Percentiles rank a stretch among this genome's conserved stretches.
These are phyloP conservation scores for Phoebastria nigripes DNA, from an alignment of 2,797 vertebrate genomes.

Conservation along the genomic window DNA sequence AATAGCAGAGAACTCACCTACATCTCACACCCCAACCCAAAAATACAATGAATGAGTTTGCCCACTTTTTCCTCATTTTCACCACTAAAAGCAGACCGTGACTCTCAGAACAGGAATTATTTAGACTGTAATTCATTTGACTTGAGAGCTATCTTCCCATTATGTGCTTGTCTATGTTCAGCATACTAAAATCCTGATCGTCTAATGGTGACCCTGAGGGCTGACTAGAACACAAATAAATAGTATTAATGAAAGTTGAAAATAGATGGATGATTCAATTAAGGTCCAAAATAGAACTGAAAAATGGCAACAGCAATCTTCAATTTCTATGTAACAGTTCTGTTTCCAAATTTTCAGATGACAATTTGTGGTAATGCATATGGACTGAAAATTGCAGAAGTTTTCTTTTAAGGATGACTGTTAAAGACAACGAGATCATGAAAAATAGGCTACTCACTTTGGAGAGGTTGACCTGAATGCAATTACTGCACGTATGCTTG, in stretches of 20 bases:
- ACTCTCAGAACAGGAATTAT: neutral
- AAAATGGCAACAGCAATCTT: neutral
- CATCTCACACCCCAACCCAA: neutral
- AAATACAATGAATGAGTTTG: neutral
- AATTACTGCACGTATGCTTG: neutral
- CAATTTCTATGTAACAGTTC: neutral
- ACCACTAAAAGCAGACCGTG: neutral
- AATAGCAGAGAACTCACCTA: neutral
- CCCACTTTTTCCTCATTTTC: neutral
- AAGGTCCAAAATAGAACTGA: neutral
- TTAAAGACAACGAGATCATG: neutral
- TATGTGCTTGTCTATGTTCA: neutral
- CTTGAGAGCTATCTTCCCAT: neutral
- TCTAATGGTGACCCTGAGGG: neutral
- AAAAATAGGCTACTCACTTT: neutral
- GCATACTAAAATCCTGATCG: neutral
- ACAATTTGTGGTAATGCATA: neutral
- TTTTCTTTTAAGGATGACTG: neutral
- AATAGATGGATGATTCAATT: neutral
- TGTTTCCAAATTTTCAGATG: neutral
- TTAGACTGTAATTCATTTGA: neutral
- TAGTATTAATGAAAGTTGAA: neutral
- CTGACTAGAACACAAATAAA: neutral
- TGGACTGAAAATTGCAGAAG: slow-evolving; percentile 7
- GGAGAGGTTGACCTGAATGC: neutral